These are phyloP conservation scores for Strix occidentalis DNA, from an alignment of 2,797 vertebrate species.

Conservation along the genomic window DNA sequence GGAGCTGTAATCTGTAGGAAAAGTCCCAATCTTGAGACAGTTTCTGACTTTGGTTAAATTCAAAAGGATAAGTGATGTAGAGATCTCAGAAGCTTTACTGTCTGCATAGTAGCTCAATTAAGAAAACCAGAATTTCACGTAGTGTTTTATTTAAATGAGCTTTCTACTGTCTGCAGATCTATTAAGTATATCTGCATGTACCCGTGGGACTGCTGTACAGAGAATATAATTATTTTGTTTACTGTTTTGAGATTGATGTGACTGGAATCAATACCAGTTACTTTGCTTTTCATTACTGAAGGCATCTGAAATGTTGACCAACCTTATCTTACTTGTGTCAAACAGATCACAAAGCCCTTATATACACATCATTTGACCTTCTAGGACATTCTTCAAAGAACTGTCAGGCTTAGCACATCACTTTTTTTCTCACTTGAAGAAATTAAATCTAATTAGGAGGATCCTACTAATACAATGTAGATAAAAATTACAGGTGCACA, in stretches of 20 bases:
- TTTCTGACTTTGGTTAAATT: neutral
- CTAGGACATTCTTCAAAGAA: constrained; percentile 18
- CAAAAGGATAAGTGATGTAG: neutral
- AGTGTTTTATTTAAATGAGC: neutral
- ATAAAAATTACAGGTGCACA: neutral
- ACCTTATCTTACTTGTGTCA: neutral
- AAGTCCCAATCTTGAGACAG: neutral
- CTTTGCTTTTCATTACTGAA: constrained; percentile 54
- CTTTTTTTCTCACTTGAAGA: constrained; percentile 24
- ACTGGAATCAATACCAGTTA: constrained; percentile 19
- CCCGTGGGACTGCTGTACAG: neutral
- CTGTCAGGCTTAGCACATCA: constrained; percentile 2
- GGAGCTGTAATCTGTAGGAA: neutral
- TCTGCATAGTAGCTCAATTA: neutral
- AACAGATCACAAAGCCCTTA: neutral
- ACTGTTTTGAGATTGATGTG: constrained; percentile 10
- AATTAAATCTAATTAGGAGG: constrained; percentile 43
- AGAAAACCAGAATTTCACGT: neutral
- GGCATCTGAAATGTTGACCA: constrained; percentile 27
- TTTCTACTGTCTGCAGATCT: neutral
- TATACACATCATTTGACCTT: neutral
- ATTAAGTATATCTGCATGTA: neutral
- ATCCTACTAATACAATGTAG: constrained; percentile 1
- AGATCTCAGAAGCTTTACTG: neutral
- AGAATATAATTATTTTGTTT: constrained; percentile 35